A percentile compares a stretch with the other conserved stretches of the same genome.
Evolutionary conservation across 2,797 vertebrate species (phyloP).

Genomic region (Halcyon leucocephala): DNA sequence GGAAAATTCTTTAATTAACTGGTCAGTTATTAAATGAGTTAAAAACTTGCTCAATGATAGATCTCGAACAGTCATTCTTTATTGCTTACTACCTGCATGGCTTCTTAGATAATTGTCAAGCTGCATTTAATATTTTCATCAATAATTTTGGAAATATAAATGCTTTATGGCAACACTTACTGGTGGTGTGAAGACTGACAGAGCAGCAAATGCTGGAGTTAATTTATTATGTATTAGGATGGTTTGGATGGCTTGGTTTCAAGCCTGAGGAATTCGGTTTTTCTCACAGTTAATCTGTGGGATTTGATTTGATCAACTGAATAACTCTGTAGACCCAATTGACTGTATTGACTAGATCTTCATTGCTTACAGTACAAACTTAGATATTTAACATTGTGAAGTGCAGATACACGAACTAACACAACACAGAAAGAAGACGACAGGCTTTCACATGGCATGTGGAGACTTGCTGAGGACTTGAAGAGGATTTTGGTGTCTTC

Average conservation of each 20-base stretch:
- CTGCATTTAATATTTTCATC: neutral
- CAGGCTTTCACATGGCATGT: rapidly evolving
- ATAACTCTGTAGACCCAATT: neutral
- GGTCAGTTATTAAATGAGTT: neutral
- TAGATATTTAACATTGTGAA: neutral
- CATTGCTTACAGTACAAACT: neutral
- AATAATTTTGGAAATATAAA: neutral
- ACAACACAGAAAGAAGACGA: neutral
- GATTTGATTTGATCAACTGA: neutral
- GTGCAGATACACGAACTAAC: neutral
- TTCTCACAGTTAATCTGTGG: neutral
- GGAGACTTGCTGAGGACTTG: neutral
- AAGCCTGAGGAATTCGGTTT: neutral
- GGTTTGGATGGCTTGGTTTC: neutral
- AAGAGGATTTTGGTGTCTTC: rapidly evolving
- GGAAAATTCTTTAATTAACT: neutral
- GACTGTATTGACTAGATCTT: neutral
- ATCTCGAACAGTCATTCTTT: neutral
- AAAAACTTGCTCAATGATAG: neutral
- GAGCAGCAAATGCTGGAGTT: neutral
- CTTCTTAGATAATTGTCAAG: neutral
- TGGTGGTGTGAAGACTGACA: neutral
- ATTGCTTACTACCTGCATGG: neutral
- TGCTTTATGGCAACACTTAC: neutral
- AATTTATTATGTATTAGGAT: neutral